Evolutionary conservation across 2,888 invertebrate species (phyloP).

Genomic region (Stenotaenia linearis): DNA sequence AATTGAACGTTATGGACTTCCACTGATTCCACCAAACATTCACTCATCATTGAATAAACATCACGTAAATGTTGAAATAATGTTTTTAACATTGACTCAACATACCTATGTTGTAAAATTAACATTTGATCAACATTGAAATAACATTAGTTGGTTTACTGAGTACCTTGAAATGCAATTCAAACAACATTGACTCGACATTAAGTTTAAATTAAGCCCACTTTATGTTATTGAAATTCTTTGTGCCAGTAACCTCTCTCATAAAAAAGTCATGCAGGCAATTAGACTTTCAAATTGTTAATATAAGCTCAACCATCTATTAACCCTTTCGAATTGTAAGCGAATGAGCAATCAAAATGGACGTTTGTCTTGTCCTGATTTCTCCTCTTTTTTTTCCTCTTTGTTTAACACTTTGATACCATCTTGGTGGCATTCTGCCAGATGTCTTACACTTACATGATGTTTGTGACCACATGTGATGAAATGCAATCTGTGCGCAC

Average conservation of each 20-base stretch:
- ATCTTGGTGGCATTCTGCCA: neutral
- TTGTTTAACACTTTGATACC: neutral
- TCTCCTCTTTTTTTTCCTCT: neutral
- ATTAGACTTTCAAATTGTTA: neutral
- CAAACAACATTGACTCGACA: no score
- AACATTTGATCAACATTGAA: no score
- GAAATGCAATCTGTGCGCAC: neutral
- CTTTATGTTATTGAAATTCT: neutral
- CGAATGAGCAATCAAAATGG: neutral
- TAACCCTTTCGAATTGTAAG: neutral
- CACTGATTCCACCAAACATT: no score
- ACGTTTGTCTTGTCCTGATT: neutral
- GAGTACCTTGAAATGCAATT: no score
- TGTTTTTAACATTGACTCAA: no score
- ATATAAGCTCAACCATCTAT: neutral
- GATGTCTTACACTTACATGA: neutral
- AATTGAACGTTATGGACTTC: no score
- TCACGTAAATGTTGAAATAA: no score
- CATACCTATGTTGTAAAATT: no score
- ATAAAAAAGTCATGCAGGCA: neutral
- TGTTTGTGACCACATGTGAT: neutral
- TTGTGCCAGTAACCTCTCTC: neutral
- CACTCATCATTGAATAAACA: no score
- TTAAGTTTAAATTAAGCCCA: neutral
- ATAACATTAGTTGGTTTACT: no score